A percentile compares a stretch with the other conserved stretches of the same genome.
Conservation (phyloP, 35 echinoderm and acorn worm species). For the Lytechinus variegatus region DNA sequence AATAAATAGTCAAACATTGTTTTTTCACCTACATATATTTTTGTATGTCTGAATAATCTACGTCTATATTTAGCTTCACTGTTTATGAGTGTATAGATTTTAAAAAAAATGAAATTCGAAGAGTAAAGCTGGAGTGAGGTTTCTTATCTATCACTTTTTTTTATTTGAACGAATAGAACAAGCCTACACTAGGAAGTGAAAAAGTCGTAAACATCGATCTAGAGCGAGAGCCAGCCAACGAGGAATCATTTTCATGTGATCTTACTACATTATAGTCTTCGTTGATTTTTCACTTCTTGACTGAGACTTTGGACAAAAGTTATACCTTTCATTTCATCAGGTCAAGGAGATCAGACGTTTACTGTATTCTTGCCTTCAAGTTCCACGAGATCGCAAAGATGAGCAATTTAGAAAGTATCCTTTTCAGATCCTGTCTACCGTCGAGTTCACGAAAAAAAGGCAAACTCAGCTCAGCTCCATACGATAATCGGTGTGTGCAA, state of each 20-base stretch:
- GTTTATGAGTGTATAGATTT: too few relatives aligned
- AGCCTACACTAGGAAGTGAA: not conserved
- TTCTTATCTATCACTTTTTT: not conserved
- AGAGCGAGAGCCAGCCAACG: not conserved
- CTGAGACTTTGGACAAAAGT: not conserved
- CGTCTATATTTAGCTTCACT: too few relatives aligned
- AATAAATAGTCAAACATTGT: too few relatives aligned
- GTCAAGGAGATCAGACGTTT: not conserved
- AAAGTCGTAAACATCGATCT: not conserved
- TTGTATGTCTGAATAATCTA: too few relatives aligned
- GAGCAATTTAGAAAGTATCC: slow-evolving; percentile 3
- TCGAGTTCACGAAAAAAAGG: too few relatives aligned
- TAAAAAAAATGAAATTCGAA: too few relatives aligned
- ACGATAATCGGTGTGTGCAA: too few relatives aligned
- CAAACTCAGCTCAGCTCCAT: too few relatives aligned
- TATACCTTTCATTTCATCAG: not conserved
- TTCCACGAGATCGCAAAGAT: not conserved
- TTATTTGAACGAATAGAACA: not conserved
- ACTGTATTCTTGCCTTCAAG: not conserved
- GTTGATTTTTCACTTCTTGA: not conserved
- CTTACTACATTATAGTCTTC: not conserved
- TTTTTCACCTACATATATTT: too few relatives aligned
- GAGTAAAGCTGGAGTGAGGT: too few relatives aligned
- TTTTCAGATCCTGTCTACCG: not conserved
- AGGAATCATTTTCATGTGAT: not conserved